Conservation (phyloP, 2,888 invertebrate species). For the Lathronympha strigana region DNA sequence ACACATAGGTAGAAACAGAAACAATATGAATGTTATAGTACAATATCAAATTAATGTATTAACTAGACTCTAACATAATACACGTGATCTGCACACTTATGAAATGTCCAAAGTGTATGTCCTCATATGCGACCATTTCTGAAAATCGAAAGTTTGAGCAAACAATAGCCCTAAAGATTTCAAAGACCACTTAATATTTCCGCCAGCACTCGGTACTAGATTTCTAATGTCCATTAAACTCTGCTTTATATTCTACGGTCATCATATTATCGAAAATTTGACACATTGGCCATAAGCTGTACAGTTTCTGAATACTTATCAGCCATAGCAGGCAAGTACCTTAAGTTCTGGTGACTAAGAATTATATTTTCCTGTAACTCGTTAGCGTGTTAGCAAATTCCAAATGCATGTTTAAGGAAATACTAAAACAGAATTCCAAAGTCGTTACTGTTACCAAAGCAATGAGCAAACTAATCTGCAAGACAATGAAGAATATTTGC, state of each 20-base stretch:
- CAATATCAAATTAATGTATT: too few species aligned
- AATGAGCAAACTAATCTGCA: slow-evolving; percentile 8
- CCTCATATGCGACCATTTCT: too few species aligned
- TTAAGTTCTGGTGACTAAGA: not conserved
- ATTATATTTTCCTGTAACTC: slow-evolving; percentile 14
- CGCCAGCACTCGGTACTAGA: slow-evolving; percentile 11
- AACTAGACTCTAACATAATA: too few species aligned
- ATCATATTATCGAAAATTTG: slow-evolving; percentile 35
- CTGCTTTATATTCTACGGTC: slow-evolving; percentile 27
- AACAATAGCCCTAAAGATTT: not conserved
- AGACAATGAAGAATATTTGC: slow-evolving; percentile 20
- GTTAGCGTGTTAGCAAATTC: not conserved
- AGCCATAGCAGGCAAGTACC: not conserved
- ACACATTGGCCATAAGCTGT: slow-evolving; percentile 34
- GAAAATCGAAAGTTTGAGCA: slow-evolving; percentile 12
- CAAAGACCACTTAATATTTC: slow-evolving; percentile 25
- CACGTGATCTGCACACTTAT: too few species aligned
- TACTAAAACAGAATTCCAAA: slow-evolving; percentile 6
- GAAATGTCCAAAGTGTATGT: too few species aligned
- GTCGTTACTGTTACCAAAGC: slow-evolving; percentile 16
- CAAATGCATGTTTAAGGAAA: slow-evolving; percentile 6
- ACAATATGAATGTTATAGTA: too few species aligned
- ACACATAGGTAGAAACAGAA: not conserved
- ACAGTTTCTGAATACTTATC: slow-evolving; percentile 18
- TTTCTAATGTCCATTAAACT: slow-evolving; percentile 27